Conservation (phyloP, 2,797 vertebrate species). For the Pseudochaenichthys georgianus region DNA sequence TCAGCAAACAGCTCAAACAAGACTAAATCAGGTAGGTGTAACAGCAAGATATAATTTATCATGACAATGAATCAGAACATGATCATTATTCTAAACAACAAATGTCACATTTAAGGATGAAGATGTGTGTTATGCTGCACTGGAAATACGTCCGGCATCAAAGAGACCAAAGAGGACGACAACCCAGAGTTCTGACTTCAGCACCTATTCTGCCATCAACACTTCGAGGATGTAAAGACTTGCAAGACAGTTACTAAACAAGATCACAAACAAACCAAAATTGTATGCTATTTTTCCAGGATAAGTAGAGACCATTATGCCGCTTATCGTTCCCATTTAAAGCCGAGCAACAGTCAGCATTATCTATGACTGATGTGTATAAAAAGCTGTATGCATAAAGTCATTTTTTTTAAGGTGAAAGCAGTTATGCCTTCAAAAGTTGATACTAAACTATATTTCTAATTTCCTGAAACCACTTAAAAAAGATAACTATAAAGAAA, state of each 20-base stretch:
- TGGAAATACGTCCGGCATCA: slow-evolving; percentile 43
- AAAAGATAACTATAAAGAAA: neutral
- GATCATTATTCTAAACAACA: neutral
- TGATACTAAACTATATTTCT: neutral
- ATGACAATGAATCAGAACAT: neutral
- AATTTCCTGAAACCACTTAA: neutral
- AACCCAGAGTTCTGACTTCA: slow-evolving; percentile 36
- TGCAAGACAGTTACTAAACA: no score
- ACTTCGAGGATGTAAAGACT: slow-evolving; percentile 8
- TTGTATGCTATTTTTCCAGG: no score
- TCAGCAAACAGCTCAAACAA: neutral
- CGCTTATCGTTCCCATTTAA: neutral
- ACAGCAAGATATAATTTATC: neutral
- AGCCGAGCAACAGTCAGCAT: neutral
- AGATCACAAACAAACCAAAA: neutral
- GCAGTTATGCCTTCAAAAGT: neutral
- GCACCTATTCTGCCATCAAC: slow-evolving; percentile 60
- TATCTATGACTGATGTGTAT: neutral
- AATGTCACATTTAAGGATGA: slow-evolving; percentile 49
- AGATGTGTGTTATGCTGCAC: slow-evolving; percentile 61
- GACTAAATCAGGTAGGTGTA: slow-evolving; percentile 30
- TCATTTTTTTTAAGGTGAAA: neutral
- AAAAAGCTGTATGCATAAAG: neutral
- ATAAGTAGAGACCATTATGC: neutral
- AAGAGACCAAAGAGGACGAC: slow-evolving; percentile 43